Percentiles rank a stretch among this genome's conserved stretches.
phyloP scores from a whole-genome alignment of 2,797 vertebrate species.

The Huso huso region DNA sequence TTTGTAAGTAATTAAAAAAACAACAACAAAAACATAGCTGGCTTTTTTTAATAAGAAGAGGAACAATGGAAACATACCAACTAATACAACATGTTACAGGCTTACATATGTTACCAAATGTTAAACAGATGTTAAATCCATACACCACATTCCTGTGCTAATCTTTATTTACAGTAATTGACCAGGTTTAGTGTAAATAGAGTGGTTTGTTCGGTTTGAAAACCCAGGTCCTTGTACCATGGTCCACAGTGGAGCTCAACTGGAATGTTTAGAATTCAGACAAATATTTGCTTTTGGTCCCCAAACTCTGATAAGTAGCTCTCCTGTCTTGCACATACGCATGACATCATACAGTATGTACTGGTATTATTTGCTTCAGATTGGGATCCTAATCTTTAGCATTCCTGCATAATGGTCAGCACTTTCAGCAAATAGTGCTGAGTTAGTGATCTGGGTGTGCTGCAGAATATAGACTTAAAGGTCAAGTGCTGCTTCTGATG shows the following conservation, averaged over 20 bases:
- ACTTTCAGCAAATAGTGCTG: neutral
- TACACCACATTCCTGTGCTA: no score
- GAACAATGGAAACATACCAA: no score
- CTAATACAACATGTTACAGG: no score
- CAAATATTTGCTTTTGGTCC: slow-evolving; percentile 40
- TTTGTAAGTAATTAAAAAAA: no score
- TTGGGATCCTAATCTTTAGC: slow-evolving; percentile 15
- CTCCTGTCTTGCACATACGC: slow-evolving; percentile 31
- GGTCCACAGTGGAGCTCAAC: neutral
- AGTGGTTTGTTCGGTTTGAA: no score
- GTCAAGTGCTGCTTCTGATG: neutral
- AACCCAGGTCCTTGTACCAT: neutral
- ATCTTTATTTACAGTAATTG: no score
- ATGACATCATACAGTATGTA: slow-evolving; percentile 29
- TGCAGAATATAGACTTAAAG: neutral
- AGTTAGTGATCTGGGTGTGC: neutral
- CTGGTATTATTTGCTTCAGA: slow-evolving; percentile 35
- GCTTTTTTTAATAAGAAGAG: no score
- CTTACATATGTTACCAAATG: no score
- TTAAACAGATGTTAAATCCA: no score
- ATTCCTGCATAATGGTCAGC: slow-evolving; percentile 19
- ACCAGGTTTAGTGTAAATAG: no score
- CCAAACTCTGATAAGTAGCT: slow-evolving; percentile 45
- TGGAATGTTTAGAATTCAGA: slow-evolving; percentile 42
- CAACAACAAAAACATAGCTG: no score